Percentiles rank a stretch among this genome's conserved stretches.
phyloP scores from a whole-genome alignment of 2,113 vertebrate genomes.

The Hemichromis elongatus region DNA sequence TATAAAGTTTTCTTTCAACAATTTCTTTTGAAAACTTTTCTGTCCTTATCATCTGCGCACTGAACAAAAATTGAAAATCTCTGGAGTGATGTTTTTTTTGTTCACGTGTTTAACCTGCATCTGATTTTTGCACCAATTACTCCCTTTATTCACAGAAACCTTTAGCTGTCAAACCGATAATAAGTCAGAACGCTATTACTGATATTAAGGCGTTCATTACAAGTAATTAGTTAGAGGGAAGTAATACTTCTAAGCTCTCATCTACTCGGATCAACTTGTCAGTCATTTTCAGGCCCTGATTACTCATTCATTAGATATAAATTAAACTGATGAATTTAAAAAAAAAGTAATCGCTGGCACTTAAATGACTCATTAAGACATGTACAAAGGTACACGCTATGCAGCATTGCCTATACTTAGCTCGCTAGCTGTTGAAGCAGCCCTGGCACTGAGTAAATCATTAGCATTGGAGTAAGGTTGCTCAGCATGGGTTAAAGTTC shows the following conservation, averaged over 20 bases:
- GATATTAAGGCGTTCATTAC: slow-evolving; percentile 3
- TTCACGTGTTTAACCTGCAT: background rate
- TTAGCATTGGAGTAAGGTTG: background rate
- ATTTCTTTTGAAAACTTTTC: background rate
- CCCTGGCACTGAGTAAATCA: slow-evolving; percentile 24
- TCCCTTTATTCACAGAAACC: background rate
- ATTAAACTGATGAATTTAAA: slow-evolving; percentile 7
- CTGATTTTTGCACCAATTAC: background rate
- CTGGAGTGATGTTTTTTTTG: background rate
- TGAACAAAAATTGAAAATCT: background rate
- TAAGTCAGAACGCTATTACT: background rate
- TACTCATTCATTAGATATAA: slow-evolving; percentile 42
- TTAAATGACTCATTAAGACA: background rate
- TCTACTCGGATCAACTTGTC: slow-evolving; percentile 8
- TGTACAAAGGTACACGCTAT: background rate
- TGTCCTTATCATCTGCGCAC: background rate
- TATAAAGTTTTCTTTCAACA: background rate
- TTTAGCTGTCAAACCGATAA: background rate
- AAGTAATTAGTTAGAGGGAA: slow-evolving; percentile 26
- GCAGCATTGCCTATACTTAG: background rate
- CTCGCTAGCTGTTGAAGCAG: background rate
- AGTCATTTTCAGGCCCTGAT: slow-evolving; percentile 38
- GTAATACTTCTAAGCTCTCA: slow-evolving; percentile 7
- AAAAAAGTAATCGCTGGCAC: background rate
- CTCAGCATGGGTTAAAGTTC: slow-evolving; percentile 25